phyloP scores from a whole-genome alignment of 1,140 invertebrate species.

The Thaumetopoea pityocampa region DNA sequence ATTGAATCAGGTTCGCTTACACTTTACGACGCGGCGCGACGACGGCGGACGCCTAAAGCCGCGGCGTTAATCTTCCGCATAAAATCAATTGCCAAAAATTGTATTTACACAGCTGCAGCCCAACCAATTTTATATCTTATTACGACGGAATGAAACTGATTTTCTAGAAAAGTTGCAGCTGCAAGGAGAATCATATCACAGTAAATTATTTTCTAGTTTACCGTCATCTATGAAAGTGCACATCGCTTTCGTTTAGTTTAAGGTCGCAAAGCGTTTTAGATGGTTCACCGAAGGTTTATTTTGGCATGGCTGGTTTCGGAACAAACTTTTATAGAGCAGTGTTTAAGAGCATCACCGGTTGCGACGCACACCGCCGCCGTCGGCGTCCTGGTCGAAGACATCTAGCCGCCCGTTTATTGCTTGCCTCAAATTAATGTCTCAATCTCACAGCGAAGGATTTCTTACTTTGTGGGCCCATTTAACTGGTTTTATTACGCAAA shows the following conservation, averaged over 20 bases:
- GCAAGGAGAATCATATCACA: constrained; percentile 60
- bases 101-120: constrained; percentile 33
- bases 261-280: constrained; percentile 30
- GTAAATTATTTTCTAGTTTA: constrained; percentile 63
- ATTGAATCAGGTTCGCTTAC: constrained; percentile 71
- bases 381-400: constrained; percentile 50
- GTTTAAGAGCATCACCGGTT: constrained; percentile 53
- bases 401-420: constrained; percentile 68
- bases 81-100: constrained; percentile 73
- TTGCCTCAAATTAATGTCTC: constrained; percentile 72
- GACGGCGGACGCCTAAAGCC: constrained; percentile 42
- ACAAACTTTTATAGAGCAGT: constrained; percentile 57
- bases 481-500: constrained; percentile 67
- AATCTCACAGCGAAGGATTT: constrained; percentile 57
- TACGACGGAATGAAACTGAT: constrained; percentile 36
- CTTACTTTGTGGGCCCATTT: constrained; percentile 65
- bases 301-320: constrained; percentile 29
- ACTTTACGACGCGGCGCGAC: constrained; percentile 59
- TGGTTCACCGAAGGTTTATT: constrained; percentile 43
- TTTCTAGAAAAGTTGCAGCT: constrained; percentile 29
- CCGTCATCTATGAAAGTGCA: constrained; percentile 46
- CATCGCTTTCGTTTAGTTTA: constrained; percentile 31
- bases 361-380: constrained; percentile 27
- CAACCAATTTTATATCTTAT: constrained; percentile 31
- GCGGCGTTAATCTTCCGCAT: constrained; percentile 58